Percentiles rank a stretch among this genome's conserved stretches.
These are phyloP conservation scores for Ips nitidus DNA, from an alignment of 1,140 invertebrate species.

Conservation along the genomic window DNA sequence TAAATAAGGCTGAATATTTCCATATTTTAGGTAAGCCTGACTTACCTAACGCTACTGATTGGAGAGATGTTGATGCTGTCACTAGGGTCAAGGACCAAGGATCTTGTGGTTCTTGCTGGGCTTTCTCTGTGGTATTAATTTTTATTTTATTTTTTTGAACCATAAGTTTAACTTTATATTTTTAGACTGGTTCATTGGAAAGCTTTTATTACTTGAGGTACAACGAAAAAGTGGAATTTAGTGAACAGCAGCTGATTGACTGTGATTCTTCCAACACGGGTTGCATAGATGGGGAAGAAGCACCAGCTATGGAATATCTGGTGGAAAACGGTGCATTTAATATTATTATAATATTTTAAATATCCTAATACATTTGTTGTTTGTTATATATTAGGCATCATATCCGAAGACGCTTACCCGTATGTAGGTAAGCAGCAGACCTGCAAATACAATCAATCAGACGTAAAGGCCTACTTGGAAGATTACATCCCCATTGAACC, in stretches of 20 bases:
- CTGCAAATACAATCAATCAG: slow-evolving; percentile 60
- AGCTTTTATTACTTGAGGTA: slow-evolving; percentile 16
- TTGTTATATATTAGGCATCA: slow-evolving; percentile 59
- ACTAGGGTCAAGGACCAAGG: slow-evolving; percentile 42
- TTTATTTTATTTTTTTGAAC: background rate
- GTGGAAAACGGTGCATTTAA: slow-evolving; percentile 56
- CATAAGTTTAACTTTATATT: background rate
- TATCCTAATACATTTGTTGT: background rate
- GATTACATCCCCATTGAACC: slow-evolving; percentile 64
- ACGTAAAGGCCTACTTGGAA: slow-evolving; percentile 76
- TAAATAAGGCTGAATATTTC: background rate
- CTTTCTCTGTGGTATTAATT: slow-evolving; percentile 53
- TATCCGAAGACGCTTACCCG: slow-evolving; percentile 87
- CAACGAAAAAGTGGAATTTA: slow-evolving; percentile 11
- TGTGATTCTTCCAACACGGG: slow-evolving; percentile 56
- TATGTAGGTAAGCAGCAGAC: slow-evolving; percentile 77
- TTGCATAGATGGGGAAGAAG: slow-evolving; percentile 93
- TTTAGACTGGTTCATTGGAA: slow-evolving; percentile 15
- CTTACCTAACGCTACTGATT: slow-evolving; percentile 38
- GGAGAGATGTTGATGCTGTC: slow-evolving; percentile 41
- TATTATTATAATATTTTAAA: background rate
- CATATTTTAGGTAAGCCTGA: slow-evolving; percentile 11
- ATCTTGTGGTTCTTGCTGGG: slow-evolving; percentile 57
- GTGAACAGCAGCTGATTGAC: slow-evolving; percentile 33
- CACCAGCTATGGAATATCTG: slow-evolving; percentile 88